Evolutionary conservation across 2,113 vertebrate genomes (phyloP).

Genomic region (Rhinoptilus africanus): DNA sequence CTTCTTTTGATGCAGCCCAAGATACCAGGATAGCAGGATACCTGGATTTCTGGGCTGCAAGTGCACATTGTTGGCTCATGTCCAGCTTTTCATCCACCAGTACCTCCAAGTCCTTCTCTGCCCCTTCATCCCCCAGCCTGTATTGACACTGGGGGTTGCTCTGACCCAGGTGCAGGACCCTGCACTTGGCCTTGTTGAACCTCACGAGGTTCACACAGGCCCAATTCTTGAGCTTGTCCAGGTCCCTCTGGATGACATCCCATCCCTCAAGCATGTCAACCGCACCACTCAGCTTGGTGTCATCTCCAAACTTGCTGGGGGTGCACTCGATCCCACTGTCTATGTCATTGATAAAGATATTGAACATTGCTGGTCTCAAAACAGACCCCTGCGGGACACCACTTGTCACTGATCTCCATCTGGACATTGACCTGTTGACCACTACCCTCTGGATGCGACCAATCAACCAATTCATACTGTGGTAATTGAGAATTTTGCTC

Average conservation of each 20-base stretch:
- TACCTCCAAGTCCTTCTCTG: neutral
- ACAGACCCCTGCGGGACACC: rapidly evolving
- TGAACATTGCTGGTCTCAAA: neutral
- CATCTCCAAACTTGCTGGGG: neutral
- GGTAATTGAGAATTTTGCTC: neutral
- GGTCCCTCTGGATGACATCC: neutral
- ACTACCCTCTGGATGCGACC: neutral
- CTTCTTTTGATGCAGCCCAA: neutral
- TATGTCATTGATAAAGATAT: neutral
- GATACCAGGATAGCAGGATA: neutral
- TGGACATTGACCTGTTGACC: neutral
- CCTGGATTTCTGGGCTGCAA: neutral
- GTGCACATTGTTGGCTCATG: neutral
- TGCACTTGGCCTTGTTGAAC: neutral
- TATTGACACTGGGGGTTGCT: neutral
- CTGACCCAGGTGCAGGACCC: neutral
- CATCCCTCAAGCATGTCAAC: neutral
- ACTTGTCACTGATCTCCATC: rapidly evolving
- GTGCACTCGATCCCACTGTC: neutral
- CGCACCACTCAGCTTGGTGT: neutral
- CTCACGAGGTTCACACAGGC: neutral
- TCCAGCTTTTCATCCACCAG: neutral
- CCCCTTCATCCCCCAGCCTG: neutral
- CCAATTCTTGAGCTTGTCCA: neutral
- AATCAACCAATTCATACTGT: neutral